Conservation (phyloP, 1,140 invertebrate species). For the Asbolus verrucosus region DNA sequence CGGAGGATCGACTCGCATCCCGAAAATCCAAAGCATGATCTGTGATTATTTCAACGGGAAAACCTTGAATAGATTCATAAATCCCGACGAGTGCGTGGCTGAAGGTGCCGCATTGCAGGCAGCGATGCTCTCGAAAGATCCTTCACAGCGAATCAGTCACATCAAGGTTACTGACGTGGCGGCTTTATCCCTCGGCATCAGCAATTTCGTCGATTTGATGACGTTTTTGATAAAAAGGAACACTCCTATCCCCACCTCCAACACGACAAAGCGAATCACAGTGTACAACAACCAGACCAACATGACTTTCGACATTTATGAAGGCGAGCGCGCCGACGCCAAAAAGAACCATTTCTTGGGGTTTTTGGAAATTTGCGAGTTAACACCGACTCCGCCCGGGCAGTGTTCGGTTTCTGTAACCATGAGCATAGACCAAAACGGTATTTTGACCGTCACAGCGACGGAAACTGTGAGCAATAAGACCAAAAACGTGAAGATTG, state of each 20-base stretch:
- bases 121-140: conserved; percentile 33
- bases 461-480: conserved; percentile 27
- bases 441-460: conserved; percentile 49
- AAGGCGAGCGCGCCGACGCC: conserved; percentile 49
- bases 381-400: conserved; percentile 43
- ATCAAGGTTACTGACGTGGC: conserved; percentile 50
- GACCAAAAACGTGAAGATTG: conserved; percentile 25
- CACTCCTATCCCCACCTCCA: conserved; percentile 41
- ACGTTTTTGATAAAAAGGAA: conserved; percentile 40
- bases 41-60: conserved; percentile 67
- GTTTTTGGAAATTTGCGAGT: conserved; percentile 32
- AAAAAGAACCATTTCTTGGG: conserved; percentile 49
- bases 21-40: conserved; percentile 67
- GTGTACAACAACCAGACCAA: conserved; percentile 36
- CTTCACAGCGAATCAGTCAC: conserved; percentile 13
- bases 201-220: conserved; percentile 34
- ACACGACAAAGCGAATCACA: not conserved
- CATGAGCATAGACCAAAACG: conserved; percentile 48
- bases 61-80: conserved; percentile 54
- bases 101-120: conserved; percentile 51
- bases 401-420: conserved; percentile 22
- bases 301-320: conserved; percentile 40
- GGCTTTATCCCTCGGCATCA: conserved; percentile 46
- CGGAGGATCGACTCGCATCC: conserved; percentile 75
- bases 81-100: conserved; percentile 63